Percentiles rank a stretch among this genome's conserved stretches.
Conservation (phyloP, 2,888 invertebrate species). For the Drosophila mettleri region DNA sequence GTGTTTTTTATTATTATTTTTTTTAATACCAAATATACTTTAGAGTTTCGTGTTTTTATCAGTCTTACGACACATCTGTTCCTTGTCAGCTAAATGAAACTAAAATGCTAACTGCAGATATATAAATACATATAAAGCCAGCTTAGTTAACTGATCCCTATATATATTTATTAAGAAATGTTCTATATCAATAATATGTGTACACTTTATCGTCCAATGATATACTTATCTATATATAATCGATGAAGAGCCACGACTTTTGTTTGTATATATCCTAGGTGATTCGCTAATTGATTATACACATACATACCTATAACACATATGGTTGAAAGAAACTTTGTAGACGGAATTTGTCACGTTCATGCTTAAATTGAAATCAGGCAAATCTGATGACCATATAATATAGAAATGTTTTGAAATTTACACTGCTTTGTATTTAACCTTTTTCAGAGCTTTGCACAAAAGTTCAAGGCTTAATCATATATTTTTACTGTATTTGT, state of each 20-base stretch:
- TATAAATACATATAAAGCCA: not conserved
- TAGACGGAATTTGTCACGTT: not conserved
- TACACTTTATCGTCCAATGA: too few species aligned
- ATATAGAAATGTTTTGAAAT: too few species aligned
- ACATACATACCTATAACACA: too few species aligned
- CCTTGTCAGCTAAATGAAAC: slow-evolving; percentile 27
- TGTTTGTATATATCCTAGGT: not conserved
- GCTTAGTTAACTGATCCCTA: slow-evolving; percentile 3
- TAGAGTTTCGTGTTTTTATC: slow-evolving; percentile 29
- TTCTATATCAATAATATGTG: not conserved
- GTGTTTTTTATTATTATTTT: slow-evolving; percentile 8
- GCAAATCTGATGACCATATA: not conserved
- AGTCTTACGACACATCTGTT: slow-evolving; percentile 29
- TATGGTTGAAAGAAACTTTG: not conserved
- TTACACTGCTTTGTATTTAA: too few species aligned
- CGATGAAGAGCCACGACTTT: not conserved
- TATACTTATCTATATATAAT: not conserved
- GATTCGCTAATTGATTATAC: not conserved
- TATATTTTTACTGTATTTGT: too few species aligned
- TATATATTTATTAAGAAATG: not conserved
- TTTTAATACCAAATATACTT: slow-evolving; percentile 2
- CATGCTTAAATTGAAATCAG: not conserved
- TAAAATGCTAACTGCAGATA: not conserved
- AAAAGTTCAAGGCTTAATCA: too few species aligned
- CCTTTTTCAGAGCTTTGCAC: too few species aligned